phyloP scores from a whole-genome alignment of 1,140 invertebrate species.

The honey bee (Apis mellifera) region Amel_HAv3.1 CM009931.2:26249001-26249500 shows the following conservation, averaged over 20 bases:
- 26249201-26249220: not conserved
- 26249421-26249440: not conserved
- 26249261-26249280: no score
- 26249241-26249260: no score
- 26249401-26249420: not conserved
- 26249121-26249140: not conserved
- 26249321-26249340: not conserved
- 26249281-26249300: no score
- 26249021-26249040: not conserved
- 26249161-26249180: not conserved
- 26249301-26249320: not conserved
- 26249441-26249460: not conserved
- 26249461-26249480: not conserved
- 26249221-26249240: not conserved
- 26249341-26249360: not conserved
- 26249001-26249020: not conserved
- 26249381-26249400: not conserved
- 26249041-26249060: constrained; percentile 6
- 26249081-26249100: not conserved
- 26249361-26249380: not conserved
- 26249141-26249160: not conserved
- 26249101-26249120: constrained; percentile 4
- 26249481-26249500: not conserved
- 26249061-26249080: not conserved
- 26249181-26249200: not conserved